Evolutionary conservation across 2,113 vertebrate genomes (phyloP).

Genomic region (Ivindomyrus marchei): DNA sequence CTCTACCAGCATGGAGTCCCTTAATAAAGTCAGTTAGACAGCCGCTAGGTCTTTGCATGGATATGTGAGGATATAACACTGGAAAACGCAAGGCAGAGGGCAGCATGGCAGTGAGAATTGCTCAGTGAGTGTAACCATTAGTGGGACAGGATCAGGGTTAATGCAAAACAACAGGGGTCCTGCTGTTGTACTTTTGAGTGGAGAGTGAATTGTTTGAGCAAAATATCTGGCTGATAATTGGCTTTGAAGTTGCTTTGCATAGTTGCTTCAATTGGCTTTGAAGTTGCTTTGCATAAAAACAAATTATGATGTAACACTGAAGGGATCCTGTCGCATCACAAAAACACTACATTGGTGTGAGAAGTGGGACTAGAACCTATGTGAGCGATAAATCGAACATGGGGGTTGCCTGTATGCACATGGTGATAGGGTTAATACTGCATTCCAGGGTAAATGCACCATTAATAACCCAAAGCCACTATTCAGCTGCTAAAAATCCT

Average conservation of each 20-base stretch:
- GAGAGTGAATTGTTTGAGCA: background rate
- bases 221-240: background rate
- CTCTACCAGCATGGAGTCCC: background rate
- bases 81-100: background rate
- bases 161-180: background rate
- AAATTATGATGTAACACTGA: background rate
- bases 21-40: background rate
- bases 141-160: background rate
- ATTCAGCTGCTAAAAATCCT: background rate
- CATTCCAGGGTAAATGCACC: background rate
- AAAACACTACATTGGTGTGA: background rate
- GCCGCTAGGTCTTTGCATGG: background rate
- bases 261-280: too few species aligned
- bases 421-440: background rate
- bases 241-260: background rate
- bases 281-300: background rate
- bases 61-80: background rate
- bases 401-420: background rate
- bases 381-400: background rate
- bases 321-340: background rate
- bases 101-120: background rate
- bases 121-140: background rate
- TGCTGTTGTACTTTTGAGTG: background rate
- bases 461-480: background rate
- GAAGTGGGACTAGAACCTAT: background rate